These are phyloP conservation scores for Erebia ligea DNA, from an alignment of 2,888 invertebrate genomes.

Conservation along the genomic window DNA sequence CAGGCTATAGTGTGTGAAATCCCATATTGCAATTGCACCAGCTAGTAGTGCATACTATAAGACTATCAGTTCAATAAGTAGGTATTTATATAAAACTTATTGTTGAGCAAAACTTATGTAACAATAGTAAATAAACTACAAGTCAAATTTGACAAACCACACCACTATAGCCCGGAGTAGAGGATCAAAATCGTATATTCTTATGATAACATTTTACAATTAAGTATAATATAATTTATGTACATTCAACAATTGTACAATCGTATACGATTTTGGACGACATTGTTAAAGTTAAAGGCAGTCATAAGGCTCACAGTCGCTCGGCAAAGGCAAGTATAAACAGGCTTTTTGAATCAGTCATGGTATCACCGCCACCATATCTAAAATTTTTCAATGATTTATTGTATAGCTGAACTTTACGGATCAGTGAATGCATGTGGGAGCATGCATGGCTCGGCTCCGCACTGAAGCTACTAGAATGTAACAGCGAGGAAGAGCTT, in stretches of 20 bases:
- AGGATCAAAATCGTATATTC: neutral
- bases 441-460: too few relatives aligned
- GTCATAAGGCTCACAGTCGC: conserved; percentile 29
- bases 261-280: conserved; percentile 33
- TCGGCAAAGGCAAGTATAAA: conserved; percentile 28
- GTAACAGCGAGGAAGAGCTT: neutral
- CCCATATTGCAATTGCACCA: too few relatives aligned
- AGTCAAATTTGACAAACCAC: neutral
- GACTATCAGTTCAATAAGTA: too few relatives aligned
- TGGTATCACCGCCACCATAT: neutral
- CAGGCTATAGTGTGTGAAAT: neutral
- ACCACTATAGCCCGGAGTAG: neutral
- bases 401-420: neutral
- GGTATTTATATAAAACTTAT: too few relatives aligned
- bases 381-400: neutral
- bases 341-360: neutral
- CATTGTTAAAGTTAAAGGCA: conserved; percentile 27
- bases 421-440: neutral
- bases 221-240: neutral
- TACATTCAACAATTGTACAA: conserved; percentile 1
- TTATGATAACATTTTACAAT: neutral
- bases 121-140: too few relatives aligned
- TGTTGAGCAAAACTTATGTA: too few relatives aligned
- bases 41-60: too few relatives aligned
- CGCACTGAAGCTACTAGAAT: neutral